Percentiles rank a stretch among this genome's conserved stretches.
Evolutionary conservation across 1,140 invertebrate species (phyloP).

Genomic region (Rhizoglyphus robini): DNA sequence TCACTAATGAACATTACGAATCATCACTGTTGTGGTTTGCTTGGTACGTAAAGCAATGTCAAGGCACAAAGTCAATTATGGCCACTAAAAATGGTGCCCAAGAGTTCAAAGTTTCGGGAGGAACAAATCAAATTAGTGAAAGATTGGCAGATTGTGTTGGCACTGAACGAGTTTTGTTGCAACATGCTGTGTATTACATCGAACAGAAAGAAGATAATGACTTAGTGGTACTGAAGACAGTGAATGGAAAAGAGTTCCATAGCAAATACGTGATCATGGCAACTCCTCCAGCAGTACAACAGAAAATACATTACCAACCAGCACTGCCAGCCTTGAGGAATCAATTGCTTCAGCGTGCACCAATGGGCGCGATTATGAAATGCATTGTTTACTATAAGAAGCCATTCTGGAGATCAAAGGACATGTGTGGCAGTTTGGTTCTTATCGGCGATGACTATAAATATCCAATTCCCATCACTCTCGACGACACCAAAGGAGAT

Average conservation of each 20-base stretch:
- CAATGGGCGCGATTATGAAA: slow-evolving; percentile 32
- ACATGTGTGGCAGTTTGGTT: slow-evolving; percentile 23
- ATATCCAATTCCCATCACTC: slow-evolving; percentile 25
- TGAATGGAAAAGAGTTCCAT: slow-evolving; percentile 25
- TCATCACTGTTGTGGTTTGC: slow-evolving; percentile 34
- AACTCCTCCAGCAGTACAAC: slow-evolving; percentile 31
- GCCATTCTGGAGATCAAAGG: slow-evolving; percentile 34
- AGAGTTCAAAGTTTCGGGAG: slow-evolving; percentile 35
- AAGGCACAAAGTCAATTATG: slow-evolving; percentile 30
- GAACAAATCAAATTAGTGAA: slow-evolving; percentile 33
- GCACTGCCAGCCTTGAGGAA: slow-evolving; percentile 29
- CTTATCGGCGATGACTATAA: slow-evolving; percentile 16
- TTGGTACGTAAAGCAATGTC: slow-evolving; percentile 33
- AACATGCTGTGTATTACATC: slow-evolving; percentile 25
- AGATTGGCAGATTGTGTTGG: slow-evolving; percentile 31
- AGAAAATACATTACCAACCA: slow-evolving; percentile 33
- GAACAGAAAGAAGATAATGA: slow-evolving; percentile 21
- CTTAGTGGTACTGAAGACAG: slow-evolving; percentile 25
- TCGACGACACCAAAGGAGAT: slow-evolving; percentile 34
- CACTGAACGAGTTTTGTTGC: slow-evolving; percentile 25
- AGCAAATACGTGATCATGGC: slow-evolving; percentile 32
- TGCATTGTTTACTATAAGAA: slow-evolving; percentile 33
- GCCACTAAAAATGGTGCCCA: slow-evolving; percentile 33
- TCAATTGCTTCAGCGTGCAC: slow-evolving; percentile 33
- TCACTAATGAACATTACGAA: slow-evolving; percentile 33